Conservation (phyloP, 2,797 vertebrate species). For the Gallirallus australis region DNA sequence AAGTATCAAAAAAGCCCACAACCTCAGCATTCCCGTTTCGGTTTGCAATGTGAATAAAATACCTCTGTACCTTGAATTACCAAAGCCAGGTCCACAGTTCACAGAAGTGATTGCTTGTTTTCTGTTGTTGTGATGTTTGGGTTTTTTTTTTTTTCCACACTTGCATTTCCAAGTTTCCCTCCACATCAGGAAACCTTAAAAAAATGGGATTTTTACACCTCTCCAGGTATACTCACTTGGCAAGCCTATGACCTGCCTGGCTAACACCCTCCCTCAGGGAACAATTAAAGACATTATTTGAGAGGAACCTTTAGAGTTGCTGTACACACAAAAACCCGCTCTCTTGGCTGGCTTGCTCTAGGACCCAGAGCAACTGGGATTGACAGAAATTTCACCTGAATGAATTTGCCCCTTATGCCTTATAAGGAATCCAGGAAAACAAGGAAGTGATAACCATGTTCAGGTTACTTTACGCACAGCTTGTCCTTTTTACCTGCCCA, state of each 20-base stretch:
- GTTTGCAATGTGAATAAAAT: background rate
- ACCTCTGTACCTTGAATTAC: background rate
- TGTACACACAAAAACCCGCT: accelerated
- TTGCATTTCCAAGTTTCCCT: conserved; percentile 32
- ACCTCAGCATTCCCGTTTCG: background rate
- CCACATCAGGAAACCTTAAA: conserved; percentile 36
- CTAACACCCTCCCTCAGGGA: background rate
- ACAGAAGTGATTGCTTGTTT: background rate
- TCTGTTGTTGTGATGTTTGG: background rate
- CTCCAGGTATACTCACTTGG: conserved; percentile 61
- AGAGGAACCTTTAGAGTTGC: background rate
- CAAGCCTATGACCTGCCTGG: background rate
- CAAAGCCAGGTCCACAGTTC: background rate
- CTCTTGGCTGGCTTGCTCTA: conserved; percentile 51
- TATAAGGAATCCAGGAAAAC: conserved; percentile 87
- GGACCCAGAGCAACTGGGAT: conserved; percentile 60
- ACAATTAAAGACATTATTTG: background rate
- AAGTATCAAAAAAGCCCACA: background rate
- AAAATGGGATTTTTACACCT: conserved; percentile 69
- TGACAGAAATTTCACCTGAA: conserved; percentile 75
- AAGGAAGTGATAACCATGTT: conserved; percentile 89
- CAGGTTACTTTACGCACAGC: conserved; percentile 71
- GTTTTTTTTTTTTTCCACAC: conserved; percentile 23
- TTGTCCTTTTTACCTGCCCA: conserved; percentile 77
- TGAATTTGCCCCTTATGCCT: conserved; percentile 81